Evolutionary conservation across 2,797 vertebrate species (phyloP), one percentile per base, ranked within the genome.

Genomic region (Philypnodon macrostomus): DNA sequence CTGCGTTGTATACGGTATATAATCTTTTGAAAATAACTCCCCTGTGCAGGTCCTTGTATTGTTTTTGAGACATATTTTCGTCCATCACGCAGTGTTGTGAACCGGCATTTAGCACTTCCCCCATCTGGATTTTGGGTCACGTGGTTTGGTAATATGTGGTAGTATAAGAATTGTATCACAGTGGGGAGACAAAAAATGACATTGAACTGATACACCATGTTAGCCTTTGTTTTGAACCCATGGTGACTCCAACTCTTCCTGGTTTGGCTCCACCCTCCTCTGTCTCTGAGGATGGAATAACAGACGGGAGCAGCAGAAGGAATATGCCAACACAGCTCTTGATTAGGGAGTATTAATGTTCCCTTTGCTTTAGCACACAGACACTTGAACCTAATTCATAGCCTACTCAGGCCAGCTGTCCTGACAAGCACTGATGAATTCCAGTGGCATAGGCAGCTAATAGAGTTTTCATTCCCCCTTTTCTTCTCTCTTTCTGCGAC

Each of bases 321-420:
- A 85, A 80, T 79, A 72, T 84, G 79, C 73, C 83, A 78, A 60
- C 74, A 70, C 62, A 80, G 63, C 72, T 65, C 70, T 83, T 86
- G 79, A 88, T 87, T 86, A 84, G 66, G 63, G 71, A 77, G 72
- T 85, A 84, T 78, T 85, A 83, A 88, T 83, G 79, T 79, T 81
- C 66, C 63, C 66, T 68, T 69, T 69, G 77, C 73, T 83, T 85
- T 79, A 80, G 77, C 74, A 78, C 77, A 86, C 76, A 77, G 67
- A 86, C 75, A 87, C 81, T 87, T 81, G 62, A 89, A 85, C 73
- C 80, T 77, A 85, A 87, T 83, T 88, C 71, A 81, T 77, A 82
- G 80, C 74, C 74, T 79, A 70, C 75, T 82, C 80, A 79, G 73
- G 81, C 72, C 68, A 79, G 77, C 82, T 71, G 79, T 66, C 78